Conservation (phyloP, 2,113 vertebrate species). For the Etia nguti region DNA sequence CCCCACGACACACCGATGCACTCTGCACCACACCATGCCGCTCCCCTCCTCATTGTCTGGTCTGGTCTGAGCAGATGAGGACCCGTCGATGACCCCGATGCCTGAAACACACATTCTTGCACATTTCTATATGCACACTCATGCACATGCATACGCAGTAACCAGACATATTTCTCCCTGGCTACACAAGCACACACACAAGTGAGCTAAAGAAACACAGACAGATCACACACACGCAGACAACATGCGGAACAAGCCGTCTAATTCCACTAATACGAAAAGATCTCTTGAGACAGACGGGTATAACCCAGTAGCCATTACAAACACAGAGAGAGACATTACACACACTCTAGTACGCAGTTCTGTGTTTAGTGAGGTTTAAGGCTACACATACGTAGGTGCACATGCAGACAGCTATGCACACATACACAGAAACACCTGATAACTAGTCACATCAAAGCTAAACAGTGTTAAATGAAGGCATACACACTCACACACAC, state of each 20-base stretch:
- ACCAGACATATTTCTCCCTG: slow-evolving; percentile 32
- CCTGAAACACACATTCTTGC: slow-evolving; percentile 53
- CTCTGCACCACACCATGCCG: slow-evolving; percentile 30
- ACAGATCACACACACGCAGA: slow-evolving; percentile 59
- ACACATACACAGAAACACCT: not conserved
- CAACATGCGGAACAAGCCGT: slow-evolving; percentile 52
- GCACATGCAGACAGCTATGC: not conserved
- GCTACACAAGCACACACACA: slow-evolving; percentile 36
- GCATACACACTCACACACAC: not conserved
- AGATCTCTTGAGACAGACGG: slow-evolving; percentile 60
- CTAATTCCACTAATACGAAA: slow-evolving; percentile 62
- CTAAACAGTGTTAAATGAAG: not conserved
- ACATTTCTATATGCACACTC: slow-evolving; percentile 48
- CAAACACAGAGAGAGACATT: slow-evolving; percentile 36
- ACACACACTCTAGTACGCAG: slow-evolving; percentile 11
- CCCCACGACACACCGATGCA: slow-evolving; percentile 40
- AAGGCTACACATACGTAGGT: not conserved
- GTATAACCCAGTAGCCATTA: slow-evolving; percentile 48
- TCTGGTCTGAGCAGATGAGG: slow-evolving; percentile 66
- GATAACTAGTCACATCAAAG: not conserved
- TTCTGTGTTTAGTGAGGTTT: slow-evolving; percentile 14
- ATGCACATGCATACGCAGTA: slow-evolving; percentile 5
- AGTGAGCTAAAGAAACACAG: slow-evolving; percentile 43
- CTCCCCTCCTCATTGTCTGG: slow-evolving; percentile 63
- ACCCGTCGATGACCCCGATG: slow-evolving; percentile 66